Percentiles rank a stretch among this genome's conserved stretches.
Conservation (phyloP, 2,113 vertebrate genomes). For the Coreoperca whiteheadi region DNA sequence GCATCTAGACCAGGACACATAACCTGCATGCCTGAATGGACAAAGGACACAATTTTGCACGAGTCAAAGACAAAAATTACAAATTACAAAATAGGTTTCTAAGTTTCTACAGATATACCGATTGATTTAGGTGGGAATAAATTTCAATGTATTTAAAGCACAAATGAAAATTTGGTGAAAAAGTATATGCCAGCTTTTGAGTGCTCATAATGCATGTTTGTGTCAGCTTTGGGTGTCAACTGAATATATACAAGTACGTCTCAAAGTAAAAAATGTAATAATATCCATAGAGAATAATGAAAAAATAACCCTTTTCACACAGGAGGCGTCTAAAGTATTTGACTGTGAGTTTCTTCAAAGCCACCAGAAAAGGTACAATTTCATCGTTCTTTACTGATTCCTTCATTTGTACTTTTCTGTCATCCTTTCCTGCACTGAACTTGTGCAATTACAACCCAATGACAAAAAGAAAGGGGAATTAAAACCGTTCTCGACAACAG, state of each 20-base stretch:
- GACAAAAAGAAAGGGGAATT: neutral
- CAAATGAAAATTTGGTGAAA: neutral
- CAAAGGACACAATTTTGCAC: no score
- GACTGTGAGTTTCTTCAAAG: neutral
- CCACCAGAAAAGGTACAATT: neutral
- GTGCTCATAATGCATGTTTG: neutral
- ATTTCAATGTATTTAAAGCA: neutral
- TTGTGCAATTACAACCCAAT: slow-evolving; percentile 12
- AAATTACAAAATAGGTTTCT: no score
- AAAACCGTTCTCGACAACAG: neutral
- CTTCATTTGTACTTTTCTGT: neutral
- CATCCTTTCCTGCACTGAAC: neutral
- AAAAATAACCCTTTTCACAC: neutral
- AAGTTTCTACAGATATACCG: no score
- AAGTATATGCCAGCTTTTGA: neutral
- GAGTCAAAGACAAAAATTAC: no score
- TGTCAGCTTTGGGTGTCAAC: neutral
- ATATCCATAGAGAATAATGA: neutral
- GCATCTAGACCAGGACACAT: neutral
- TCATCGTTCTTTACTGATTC: neutral
- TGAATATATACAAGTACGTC: neutral
- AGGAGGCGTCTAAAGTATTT: neutral
- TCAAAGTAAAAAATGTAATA: neutral
- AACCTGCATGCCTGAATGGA: no score
- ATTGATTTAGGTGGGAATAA: neutral